Evolutionary conservation across 2,888 invertebrate species (phyloP).

Genomic region (Baronia brevicornis): DNA sequence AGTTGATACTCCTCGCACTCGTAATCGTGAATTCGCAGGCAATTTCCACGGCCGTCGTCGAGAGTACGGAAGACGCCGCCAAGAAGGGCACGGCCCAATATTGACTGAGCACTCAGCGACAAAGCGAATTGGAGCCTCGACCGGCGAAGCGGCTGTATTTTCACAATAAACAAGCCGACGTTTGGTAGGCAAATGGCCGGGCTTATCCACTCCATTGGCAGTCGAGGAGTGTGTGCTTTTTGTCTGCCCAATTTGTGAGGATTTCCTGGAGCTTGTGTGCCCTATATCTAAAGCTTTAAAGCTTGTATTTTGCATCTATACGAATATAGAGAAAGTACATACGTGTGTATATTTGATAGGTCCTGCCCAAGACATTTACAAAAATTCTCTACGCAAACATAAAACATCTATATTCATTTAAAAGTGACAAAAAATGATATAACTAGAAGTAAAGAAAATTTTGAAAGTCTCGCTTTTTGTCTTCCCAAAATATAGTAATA

Average conservation of each 20-base stretch:
- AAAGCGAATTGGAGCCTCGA: constrained; percentile 43
- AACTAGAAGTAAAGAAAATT: too few relatives aligned
- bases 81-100: constrained; percentile 34
- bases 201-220: constrained; percentile 19
- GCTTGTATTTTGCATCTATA: constrained; percentile 6
- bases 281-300: constrained; percentile 1
- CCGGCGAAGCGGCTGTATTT: constrained; percentile 30
- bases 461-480: too few relatives aligned
- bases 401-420: too few relatives aligned
- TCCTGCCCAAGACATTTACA: too few relatives aligned
- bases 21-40: constrained; percentile 15
- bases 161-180: constrained; percentile 41
- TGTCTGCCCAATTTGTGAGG: constrained; percentile 15
- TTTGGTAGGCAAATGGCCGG: constrained; percentile 39
- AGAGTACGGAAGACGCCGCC: constrained; percentile 19
- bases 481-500: too few relatives aligned
- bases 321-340: too few relatives aligned
- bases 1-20: too few relatives aligned
- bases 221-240: constrained; percentile 16
- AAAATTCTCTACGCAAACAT: too few relatives aligned
- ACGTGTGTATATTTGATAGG: too few relatives aligned
- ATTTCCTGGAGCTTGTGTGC: constrained; percentile 5
- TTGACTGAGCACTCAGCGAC: constrained; percentile 54
- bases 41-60: constrained; percentile 7
- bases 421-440: too few relatives aligned